Evolutionary conservation across 2,113 vertebrate species (phyloP).

Genomic region (Ia io): DNA sequence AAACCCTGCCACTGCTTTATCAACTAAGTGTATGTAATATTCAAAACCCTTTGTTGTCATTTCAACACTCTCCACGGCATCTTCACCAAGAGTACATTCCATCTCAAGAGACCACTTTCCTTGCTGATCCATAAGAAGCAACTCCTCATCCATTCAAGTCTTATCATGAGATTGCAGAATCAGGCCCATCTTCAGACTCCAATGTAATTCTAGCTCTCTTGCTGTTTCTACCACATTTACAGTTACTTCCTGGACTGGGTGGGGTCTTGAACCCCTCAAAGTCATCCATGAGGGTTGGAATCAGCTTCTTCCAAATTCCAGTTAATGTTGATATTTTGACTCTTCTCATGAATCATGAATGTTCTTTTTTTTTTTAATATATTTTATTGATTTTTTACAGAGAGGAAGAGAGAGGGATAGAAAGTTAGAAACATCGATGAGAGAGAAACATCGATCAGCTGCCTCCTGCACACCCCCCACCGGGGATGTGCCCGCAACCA

Average conservation of each 20-base stretch:
- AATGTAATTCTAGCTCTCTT: neutral
- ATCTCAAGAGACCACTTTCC: neutral
- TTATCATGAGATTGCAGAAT: neutral
- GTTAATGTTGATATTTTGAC: neutral
- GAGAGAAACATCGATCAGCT: too few species aligned
- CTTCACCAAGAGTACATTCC: neutral
- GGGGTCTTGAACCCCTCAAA: neutral
- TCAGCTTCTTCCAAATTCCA: neutral
- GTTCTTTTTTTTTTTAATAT: too few species aligned
- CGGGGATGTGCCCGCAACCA: too few species aligned
- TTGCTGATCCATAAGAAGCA: neutral
- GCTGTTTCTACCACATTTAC: neutral
- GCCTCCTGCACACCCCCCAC: too few species aligned
- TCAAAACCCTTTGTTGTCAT: neutral
- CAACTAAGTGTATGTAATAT: neutral
- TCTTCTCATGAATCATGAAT: neutral
- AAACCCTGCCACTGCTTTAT: neutral
- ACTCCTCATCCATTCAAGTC: neutral
- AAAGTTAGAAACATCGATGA: too few species aligned
- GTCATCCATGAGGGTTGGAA: neutral
- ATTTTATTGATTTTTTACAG: too few species aligned
- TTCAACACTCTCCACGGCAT: neutral
- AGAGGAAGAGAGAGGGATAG: too few species aligned
- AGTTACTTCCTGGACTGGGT: neutral
- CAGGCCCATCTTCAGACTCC: neutral